These are phyloP conservation scores for Scaeva pyrastri DNA, from an alignment of 2,888 invertebrate species.

Conservation along the genomic window DNA sequence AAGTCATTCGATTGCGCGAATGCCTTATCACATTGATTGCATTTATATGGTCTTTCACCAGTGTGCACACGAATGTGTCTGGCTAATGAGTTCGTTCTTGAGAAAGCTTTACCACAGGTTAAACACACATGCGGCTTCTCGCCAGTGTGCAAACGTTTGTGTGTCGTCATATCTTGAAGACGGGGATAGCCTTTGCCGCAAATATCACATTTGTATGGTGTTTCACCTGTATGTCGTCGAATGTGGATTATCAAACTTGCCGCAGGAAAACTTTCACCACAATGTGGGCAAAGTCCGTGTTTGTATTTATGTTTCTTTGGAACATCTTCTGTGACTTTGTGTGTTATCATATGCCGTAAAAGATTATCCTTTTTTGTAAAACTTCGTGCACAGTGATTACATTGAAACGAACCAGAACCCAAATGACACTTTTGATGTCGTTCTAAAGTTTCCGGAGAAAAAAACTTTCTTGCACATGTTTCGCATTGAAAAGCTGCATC, in stretches of 20 bases:
- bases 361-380: slow-evolving; percentile 86
- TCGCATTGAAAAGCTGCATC: slow-evolving; percentile 61
- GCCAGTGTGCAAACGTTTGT: slow-evolving; percentile 86
- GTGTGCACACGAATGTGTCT: slow-evolving; percentile 86
- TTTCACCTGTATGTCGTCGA: slow-evolving; percentile 88
- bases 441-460: slow-evolving; percentile 78
- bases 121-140: slow-evolving; percentile 85
- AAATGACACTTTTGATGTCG: slow-evolving; percentile 77
- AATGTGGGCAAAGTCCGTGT: slow-evolving; percentile 85
- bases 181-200: slow-evolving; percentile 87
- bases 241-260: slow-evolving; percentile 87
- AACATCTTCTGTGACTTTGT: slow-evolving; percentile 80
- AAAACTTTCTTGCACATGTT: slow-evolving; percentile 77
- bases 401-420: slow-evolving; percentile 76
- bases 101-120: slow-evolving; percentile 84
- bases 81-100: slow-evolving; percentile 86
- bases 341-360: slow-evolving; percentile 85
- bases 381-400: slow-evolving; percentile 81
- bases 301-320: slow-evolving; percentile 78
- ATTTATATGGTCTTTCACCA: slow-evolving; percentile 86
- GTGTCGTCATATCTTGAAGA: slow-evolving; percentile 86
- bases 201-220: slow-evolving; percentile 87
- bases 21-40: slow-evolving; percentile 83
- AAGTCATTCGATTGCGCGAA: slow-evolving; percentile 90
- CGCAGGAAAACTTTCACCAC: slow-evolving; percentile 86